Conservation (phyloP, 2,888 invertebrate genomes). For the Macrosiphum euphorbiae region DNA sequence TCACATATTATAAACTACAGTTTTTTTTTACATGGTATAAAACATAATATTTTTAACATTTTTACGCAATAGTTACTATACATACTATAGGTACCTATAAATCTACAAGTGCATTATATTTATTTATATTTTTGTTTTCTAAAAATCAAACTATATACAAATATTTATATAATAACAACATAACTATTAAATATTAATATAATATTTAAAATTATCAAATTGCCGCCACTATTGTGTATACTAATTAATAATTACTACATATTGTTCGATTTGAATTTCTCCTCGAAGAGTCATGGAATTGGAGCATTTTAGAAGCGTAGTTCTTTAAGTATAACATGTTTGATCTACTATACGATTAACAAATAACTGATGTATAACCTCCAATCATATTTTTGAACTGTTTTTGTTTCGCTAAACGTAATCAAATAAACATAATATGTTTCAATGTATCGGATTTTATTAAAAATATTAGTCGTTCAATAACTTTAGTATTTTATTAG, state of each 20-base stretch:
- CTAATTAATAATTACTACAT: neutral
- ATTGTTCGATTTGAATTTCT: neutral
- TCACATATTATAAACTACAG: neutral
- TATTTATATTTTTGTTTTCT: neutral
- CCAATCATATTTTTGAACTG: neutral
- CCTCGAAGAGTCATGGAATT: neutral
- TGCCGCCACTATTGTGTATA: neutral
- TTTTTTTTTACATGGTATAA: neutral
- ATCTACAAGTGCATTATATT: neutral
- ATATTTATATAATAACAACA: neutral
- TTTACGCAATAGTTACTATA: neutral
- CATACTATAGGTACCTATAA: no score
- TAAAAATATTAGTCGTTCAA: neutral
- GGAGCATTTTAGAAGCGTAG: neutral
- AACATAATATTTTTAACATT: neutral
- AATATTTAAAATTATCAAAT: neutral
- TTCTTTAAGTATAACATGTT: neutral
- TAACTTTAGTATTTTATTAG: neutral
- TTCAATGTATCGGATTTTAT: neutral
- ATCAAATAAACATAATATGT: neutral
- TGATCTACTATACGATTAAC: neutral
- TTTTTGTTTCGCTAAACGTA: neutral
- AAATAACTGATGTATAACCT: neutral
- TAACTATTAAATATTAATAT: neutral
- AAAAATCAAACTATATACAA: neutral